Percentiles rank a stretch among this genome's conserved stretches.
Evolutionary conservation across 2,797 vertebrate genomes (phyloP).

Genomic region (Galago senegalensis): DNA sequence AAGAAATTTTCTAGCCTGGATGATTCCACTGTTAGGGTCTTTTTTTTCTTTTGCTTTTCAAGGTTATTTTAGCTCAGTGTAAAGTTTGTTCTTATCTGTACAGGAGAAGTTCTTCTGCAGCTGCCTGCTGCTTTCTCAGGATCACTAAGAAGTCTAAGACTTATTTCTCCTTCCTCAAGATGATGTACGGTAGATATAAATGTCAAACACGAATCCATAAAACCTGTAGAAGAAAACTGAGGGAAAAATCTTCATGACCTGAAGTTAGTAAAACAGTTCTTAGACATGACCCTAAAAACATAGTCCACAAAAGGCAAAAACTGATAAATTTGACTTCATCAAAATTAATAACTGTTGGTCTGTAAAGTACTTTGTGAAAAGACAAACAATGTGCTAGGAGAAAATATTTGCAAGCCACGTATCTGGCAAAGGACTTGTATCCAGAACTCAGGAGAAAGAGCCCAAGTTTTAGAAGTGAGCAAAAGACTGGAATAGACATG

Average conservation of each 20-base stretch:
- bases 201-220: not conserved
- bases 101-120: too few species aligned
- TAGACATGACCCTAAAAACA: not conserved
- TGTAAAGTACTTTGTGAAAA: not conserved
- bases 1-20: not conserved
- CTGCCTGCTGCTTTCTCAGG: too few species aligned
- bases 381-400: not conserved
- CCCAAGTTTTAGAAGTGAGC: not conserved
- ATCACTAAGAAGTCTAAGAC: too few species aligned
- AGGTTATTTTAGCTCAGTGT: too few species aligned
- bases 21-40: not conserved
- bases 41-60: too few species aligned
- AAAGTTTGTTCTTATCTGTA: too few species aligned
- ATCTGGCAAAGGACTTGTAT: not conserved
- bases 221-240: not conserved
- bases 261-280: not conserved
- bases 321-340: not conserved
- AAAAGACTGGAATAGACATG: not conserved
- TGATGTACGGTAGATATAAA: not conserved
- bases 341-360: not conserved
- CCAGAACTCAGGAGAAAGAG: not conserved
- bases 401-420: not conserved
- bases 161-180: too few species aligned
- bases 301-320: not conserved
- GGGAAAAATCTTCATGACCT: not conserved